phyloP scores from a whole-genome alignment of 2,888 invertebrate species.

The Bugulina stolonifera region DNA sequence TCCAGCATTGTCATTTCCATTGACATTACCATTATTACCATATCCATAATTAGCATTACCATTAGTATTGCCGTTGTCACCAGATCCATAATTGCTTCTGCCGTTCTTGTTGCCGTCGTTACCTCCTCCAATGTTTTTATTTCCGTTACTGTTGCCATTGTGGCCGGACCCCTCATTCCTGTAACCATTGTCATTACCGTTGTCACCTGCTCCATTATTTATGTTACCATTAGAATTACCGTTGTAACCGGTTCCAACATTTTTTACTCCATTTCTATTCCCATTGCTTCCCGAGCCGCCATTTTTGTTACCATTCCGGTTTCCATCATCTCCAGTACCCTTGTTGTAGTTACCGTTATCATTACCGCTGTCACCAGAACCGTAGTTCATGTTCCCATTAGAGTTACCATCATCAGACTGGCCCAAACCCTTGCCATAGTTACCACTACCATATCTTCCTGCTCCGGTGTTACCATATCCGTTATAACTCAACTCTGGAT shows the following conservation, averaged over 20 bases:
- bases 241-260: neutral
- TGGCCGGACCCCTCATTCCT: neutral
- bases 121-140: neutral
- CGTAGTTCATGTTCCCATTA: conserved; percentile 1
- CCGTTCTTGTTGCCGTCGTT: neutral
- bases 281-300: conserved; percentile 26
- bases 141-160: conserved; percentile 8
- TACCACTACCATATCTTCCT: neutral
- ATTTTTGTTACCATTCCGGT: conserved; percentile 28
- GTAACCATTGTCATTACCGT: neutral
- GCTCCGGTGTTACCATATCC: neutral
- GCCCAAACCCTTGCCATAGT: neutral
- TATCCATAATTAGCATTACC: conserved; percentile 2
- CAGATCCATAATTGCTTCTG: neutral
- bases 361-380: conserved; percentile 33
- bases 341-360: conserved; percentile 34
- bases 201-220: neutral
- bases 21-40: conserved; percentile 34
- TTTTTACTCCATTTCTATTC: neutral
- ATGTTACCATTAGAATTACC: conserved; percentile 21
- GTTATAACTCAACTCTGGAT: too few species aligned
- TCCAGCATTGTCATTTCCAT: conserved; percentile 32
- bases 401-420: conserved; percentile 1
- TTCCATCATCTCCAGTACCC: conserved; percentile 27
- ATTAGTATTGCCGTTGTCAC: conserved; percentile 9